Evolutionary conservation across 2,888 invertebrate genomes (phyloP), one percentile per base, ranked within the genome.

Genomic region (Adineta ricciae): DNA sequence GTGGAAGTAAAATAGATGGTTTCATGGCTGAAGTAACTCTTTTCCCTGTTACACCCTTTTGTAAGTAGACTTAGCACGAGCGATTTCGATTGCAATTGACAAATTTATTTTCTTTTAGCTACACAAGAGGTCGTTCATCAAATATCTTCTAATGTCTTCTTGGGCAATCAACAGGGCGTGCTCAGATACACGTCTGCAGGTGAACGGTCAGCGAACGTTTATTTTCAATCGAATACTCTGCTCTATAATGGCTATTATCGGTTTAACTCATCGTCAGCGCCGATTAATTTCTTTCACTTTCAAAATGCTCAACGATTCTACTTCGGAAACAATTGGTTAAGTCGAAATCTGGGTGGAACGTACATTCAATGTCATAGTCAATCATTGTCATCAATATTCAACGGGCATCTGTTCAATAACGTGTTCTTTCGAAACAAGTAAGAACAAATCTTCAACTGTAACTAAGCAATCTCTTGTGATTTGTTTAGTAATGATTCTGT

Each of bases 1-100:
- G 97, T 41, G 97, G 97, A 1, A 95, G 96, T 49, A 94, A 93
- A 93, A 88, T 87, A 27, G 95, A 96, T 90, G 99, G 99, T 41
- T 99, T 99, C 89, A 94, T 99, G 87, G 99, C 98, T 27, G 98
- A 99, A 92, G 93, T 99, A 84, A 94, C 97, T 0, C 96, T 96
- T 0, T 91, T 97, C 72, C 98, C 99, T 0, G 87, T 88, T 38
- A 88, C 89, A 41, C 89, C 89, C 84, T 87, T 88, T 9, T 88
- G 89, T 9, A 89, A 89, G 87, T 88, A 46, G 11, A 46, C 5
- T 46, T 8, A 2, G 3, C 19, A 50, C 3, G 19, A 50, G 19
- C 14, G 3, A 50, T 50, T 3, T 50, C 9, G 5, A 50, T 50
- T 50, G 3, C 5, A 50, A 50, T 50, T 3, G 19, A 50, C 3